Evolutionary conservation across 2,797 vertebrate species (phyloP).

Genomic region (Cercopithecus neglectus): DNA sequence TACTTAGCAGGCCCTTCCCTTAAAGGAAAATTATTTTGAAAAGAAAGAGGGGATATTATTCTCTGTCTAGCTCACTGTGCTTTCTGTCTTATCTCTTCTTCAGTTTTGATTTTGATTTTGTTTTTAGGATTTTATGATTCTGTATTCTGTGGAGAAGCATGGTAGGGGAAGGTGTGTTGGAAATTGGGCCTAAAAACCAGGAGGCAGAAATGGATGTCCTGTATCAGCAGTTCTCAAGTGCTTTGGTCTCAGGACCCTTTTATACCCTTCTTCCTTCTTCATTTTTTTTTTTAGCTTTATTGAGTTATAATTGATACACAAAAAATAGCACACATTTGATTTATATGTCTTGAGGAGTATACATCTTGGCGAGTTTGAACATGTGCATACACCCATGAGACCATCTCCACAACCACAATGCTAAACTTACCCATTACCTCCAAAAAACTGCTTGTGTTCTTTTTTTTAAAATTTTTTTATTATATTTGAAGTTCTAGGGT

Average conservation of each 20-base stretch:
- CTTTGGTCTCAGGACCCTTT: background rate
- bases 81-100: background rate
- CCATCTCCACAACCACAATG: background rate
- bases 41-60: background rate
- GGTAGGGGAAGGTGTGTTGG: background rate
- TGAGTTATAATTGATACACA: background rate
- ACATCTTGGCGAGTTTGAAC: background rate
- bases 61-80: background rate
- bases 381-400: background rate
- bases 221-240: background rate
- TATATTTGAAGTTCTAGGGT: too few species aligned
- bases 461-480: too few species aligned
- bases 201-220: background rate
- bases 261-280: background rate
- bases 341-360: background rate
- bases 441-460: background rate
- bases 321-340: background rate
- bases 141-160: background rate
- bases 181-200: background rate
- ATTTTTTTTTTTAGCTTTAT: background rate
- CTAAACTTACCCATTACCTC: background rate
- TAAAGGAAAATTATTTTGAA: background rate
- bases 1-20: background rate
- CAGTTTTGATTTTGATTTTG: background rate
- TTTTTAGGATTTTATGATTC: constrained; percentile 16